A percentile compares a stretch with the other conserved stretches of the same genome.
phyloP scores from a whole-genome alignment of 2,888 invertebrate species.

The Xestia c-nigrum region DNA sequence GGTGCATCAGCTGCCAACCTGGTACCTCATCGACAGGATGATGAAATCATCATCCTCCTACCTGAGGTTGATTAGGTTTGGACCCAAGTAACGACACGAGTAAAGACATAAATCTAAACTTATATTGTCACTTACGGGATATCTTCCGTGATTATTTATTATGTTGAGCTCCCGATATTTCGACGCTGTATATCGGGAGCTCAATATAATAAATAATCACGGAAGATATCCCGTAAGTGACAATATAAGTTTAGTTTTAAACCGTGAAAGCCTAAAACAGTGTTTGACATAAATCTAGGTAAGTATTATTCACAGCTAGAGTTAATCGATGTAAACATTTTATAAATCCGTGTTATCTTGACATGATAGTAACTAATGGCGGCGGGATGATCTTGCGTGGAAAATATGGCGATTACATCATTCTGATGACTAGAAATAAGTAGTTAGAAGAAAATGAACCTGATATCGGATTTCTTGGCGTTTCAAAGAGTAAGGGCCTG shows the following conservation, averaged over 20 bases:
- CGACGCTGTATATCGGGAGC: too few species aligned
- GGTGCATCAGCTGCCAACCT: neutral
- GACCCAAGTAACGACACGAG: neutral
- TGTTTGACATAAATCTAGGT: neutral
- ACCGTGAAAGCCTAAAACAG: too few species aligned
- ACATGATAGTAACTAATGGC: slow-evolving; percentile 29
- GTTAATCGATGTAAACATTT: slow-evolving; percentile 13
- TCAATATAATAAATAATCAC: too few species aligned
- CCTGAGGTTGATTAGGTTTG: neutral
- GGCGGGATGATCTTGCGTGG: neutral
- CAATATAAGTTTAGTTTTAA: too few species aligned
- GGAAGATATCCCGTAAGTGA: too few species aligned
- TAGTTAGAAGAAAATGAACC: neutral
- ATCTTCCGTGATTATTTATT: too few species aligned
- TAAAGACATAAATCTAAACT: too few species aligned
- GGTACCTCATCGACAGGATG: neutral
- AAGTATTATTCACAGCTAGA: neutral
- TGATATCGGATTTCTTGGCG: neutral
- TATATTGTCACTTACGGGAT: too few species aligned
- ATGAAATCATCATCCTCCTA: neutral
- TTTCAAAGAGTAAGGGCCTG: neutral
- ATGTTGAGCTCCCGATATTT: too few species aligned
- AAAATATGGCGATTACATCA: slow-evolving; percentile 6
- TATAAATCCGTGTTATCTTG: slow-evolving; percentile 20
- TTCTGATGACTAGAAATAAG: neutral